Evolutionary conservation across 2,797 vertebrate genomes (phyloP), one percentile per base, ranked within the genome.

Genomic region (Oreortyx pictus): DNA sequence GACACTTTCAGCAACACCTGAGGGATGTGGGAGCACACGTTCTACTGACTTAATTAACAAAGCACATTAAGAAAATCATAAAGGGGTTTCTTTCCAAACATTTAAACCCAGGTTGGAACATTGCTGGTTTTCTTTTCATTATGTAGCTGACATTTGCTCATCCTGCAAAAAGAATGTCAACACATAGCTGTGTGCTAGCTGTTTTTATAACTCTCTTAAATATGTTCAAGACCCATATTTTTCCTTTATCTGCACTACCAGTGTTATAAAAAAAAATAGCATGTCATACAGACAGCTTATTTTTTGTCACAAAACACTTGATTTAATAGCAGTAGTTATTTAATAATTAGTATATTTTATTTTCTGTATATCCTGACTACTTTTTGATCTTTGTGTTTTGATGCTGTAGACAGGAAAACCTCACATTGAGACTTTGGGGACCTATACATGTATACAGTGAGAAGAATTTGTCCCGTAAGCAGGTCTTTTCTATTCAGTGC

Each of bases 401-500:
- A 54, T 64, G 52, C 6, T 81, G 27, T n/a, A 72, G 6, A 16
- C 54, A 37, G 19, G 60, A 91, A 92, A 56, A 5, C 2, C 4
- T 24, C 76, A 47, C 43, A 50, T 31, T 27, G 62, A 81, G 57
- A 37, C 16, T 76, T 35, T 22, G 19, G n/a, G 35, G 60, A 77
- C 23, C 6, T 82, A 25, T 27, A 35, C 27, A 35, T 46, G 8
- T 27, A 72, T 15, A 67, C 11, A 75, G 15, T 7, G 19, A 44
- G 44, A 50, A 73, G 31, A 82, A 59, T 87, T 25, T 78, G 43
- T 10, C 59, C 75, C 41, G 35, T 86, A 92, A 85, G 22, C 37
- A 90, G 75, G 39, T n/a, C 29, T 88, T 94, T 93, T 96, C 85
- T 93, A 89, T 88, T 90, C 92, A 93, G 50, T n/a, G 74, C 64